phyloP scores from a whole-genome alignment of 2,797 vertebrate genomes.

The Lagocephalus sceleratus region DNA sequence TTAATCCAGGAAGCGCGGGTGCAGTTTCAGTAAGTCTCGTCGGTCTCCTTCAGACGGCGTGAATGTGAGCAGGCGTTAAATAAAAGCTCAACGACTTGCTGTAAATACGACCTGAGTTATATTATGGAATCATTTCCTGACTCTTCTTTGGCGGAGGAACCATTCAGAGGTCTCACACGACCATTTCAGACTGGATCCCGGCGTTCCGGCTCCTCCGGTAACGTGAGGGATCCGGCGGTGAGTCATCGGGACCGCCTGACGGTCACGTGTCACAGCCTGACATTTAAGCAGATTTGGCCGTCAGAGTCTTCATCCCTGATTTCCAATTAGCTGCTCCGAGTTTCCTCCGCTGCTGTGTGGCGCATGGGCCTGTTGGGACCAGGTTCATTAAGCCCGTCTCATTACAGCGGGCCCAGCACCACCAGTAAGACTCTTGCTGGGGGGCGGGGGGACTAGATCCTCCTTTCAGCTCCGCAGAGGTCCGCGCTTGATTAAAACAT shows the following conservation, averaged over 20 bases:
- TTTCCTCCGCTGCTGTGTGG: conserved; percentile 22
- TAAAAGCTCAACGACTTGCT: too few species aligned
- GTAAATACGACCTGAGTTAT: too few species aligned
- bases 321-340: conserved; percentile 6
- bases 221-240: too few species aligned
- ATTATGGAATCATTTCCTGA: too few species aligned
- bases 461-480: conserved; percentile 65
- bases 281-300: conserved; percentile 1
- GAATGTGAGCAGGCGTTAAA: neutral
- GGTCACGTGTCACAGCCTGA: neutral
- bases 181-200: too few species aligned
- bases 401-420: conserved; percentile 40
- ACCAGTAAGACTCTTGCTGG: conserved; percentile 18
- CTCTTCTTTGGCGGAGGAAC: too few species aligned
- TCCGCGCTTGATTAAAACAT: conserved; percentile 70
- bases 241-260: neutral
- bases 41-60: conserved; percentile 19
- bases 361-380: conserved; percentile 36
- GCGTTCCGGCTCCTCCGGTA: too few species aligned
- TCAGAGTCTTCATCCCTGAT: conserved; percentile 11
- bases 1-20: conserved; percentile 54
- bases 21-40: conserved; percentile 34
- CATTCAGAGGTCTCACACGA: too few species aligned
- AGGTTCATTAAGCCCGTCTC: conserved; percentile 51
- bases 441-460: conserved; percentile 35